Base-by-base conservation (phyloP, 2,113 vertebrate species). In the Scartelaos histophorus region DNA sequence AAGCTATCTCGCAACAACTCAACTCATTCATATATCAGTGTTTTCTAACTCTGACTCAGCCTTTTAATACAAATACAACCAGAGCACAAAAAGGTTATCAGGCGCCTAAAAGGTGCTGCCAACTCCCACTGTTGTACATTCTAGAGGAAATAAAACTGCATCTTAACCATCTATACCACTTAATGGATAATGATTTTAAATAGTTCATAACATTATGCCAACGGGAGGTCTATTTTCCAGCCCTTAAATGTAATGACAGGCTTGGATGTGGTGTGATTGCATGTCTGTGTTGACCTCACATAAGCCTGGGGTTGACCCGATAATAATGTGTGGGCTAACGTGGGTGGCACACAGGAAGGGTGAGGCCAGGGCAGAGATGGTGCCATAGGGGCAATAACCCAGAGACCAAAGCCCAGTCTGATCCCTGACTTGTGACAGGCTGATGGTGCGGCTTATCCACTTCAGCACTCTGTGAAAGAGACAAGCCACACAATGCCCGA, bases 51-150 rank as follows among this genome's bases (percentile, higher is more conserved):
- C 35, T 60, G 19, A 35, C 49, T 65, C 66, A 43, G 64, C 49
- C 56, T 75, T 66, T 69, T 67, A 70, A 61, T 45, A 57, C 6
- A 35, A 51, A n/a, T 34, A 3, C 5, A 1, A 19, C 57, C 13
- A 73, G 51, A 70, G 58, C 67, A 76, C 67, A 38, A 72, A 80
- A 29, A 66, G 74, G 38, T 43, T 43, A 43, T 10, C 74, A 85
- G 76, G 75, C 76, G 9, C 67, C 46, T 0, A 1, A 71, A 16
- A 53, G 80, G 29, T 70, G 79, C 38, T 43, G 82, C 76, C 86
- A 87, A 91, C 85, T 77, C 88, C 79, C 87, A 80, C 58, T 15
- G 74, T 71, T 86, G 81, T 88, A 82, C 21, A 21, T 24, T 13
- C 13, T 60, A 64, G 10, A 9, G 38, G 66, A 45, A 60, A 57